These are phyloP conservation scores for Champsocephalus gunnari DNA, from an alignment of 2,797 vertebrate genomes.

Conservation along the genomic window DNA sequence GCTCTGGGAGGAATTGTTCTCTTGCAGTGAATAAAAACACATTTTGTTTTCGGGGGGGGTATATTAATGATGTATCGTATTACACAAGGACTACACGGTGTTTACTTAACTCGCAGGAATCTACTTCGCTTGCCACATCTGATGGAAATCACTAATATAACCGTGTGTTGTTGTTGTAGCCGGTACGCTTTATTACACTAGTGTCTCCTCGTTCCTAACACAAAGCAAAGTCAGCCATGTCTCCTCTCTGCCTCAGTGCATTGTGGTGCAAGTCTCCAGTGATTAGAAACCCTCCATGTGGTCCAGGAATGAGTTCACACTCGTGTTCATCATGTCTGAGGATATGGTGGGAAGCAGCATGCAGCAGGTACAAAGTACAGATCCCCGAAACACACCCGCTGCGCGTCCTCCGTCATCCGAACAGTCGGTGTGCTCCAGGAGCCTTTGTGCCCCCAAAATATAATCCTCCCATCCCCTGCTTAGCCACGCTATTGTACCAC, in stretches of 20 bases:
- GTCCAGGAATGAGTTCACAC: constrained; percentile 19
- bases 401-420: constrained; percentile 6
- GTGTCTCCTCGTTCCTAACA: constrained; percentile 23
- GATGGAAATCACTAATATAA: constrained; percentile 47
- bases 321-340: constrained; percentile 1
- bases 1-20: constrained; percentile 27
- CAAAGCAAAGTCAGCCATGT: constrained; percentile 17
- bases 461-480: constrained; percentile 55
- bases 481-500: constrained; percentile 66
- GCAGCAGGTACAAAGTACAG: constrained; percentile 11
- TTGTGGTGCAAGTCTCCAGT: constrained; percentile 27
- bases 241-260: constrained; percentile 13
- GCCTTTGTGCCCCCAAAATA: constrained; percentile 44
- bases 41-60: constrained; percentile 38
- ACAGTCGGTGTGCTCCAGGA: constrained; percentile 16
- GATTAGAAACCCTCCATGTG: constrained; percentile 19
- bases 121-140: constrained; percentile 44
- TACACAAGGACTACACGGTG: constrained; percentile 38
- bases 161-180: constrained; percentile 30
- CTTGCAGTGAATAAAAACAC: constrained; percentile 44
- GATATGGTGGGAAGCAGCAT: constrained; percentile 1
- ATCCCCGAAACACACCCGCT: constrained; percentile 17
- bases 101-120: constrained; percentile 61
- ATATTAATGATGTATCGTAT: constrained; percentile 60
- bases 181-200: constrained; percentile 35